Conservation (phyloP, 2,888 invertebrate genomes). For the Melanchra persicariae region DNA sequence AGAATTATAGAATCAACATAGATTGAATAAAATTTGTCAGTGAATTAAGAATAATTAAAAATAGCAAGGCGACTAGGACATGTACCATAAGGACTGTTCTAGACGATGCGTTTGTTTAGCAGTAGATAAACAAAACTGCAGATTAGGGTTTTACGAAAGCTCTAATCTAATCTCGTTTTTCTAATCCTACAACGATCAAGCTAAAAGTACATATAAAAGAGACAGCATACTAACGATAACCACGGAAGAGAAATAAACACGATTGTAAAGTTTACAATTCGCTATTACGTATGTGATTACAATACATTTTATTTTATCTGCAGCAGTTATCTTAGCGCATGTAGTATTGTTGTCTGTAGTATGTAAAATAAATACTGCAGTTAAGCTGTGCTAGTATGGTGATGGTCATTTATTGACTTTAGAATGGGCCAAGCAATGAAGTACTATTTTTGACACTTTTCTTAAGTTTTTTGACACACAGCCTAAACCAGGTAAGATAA, state of each 20-base stretch:
- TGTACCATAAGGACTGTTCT: no score
- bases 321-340: conserved; percentile 18
- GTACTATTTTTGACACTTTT: no score
- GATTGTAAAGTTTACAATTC: conserved; percentile 39
- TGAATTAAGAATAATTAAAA: no score
- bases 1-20: no score
- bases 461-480: no score
- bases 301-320: conserved; percentile 32
- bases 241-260: conserved; percentile 17
- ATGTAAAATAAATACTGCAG: conserved; percentile 1
- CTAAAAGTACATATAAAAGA: background rate
- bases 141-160: background rate
- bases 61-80: no score
- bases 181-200: background rate
- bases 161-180: background rate
- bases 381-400: background rate
- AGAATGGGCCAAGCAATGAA: background rate
- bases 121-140: background rate
- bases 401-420: background rate
- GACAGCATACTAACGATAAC: background rate
- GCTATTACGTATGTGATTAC: conserved; percentile 26
- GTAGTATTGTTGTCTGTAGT: conserved; percentile 3
- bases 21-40: no score
- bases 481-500: no score
- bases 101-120: no score